Percentiles rank a stretch among this genome's conserved stretches.
These are phyloP conservation scores for Carassius gibelio DNA, from an alignment of 2,113 vertebrate genomes.

Conservation along the genomic window DNA sequence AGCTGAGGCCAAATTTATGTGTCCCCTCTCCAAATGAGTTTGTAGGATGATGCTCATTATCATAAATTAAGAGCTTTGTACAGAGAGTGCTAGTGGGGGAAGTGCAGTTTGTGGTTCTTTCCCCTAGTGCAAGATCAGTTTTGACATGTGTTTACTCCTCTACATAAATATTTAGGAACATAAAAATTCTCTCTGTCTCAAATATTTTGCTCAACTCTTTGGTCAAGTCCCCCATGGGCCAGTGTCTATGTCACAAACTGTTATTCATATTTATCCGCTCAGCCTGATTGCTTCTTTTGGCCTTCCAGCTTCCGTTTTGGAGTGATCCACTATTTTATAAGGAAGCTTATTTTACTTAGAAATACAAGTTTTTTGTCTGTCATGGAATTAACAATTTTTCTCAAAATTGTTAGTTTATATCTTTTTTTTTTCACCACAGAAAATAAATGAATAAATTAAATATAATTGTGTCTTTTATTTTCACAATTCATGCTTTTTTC, in stretches of 20 bases:
- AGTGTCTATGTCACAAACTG: conserved; percentile 48
- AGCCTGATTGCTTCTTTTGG: neutral
- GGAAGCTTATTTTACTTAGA: neutral
- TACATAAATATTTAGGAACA: conserved; percentile 62
- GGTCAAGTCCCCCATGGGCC: conserved; percentile 46
- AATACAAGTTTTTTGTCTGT: neutral
- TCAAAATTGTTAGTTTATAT: no score
- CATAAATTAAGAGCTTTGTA: conserved; percentile 34
- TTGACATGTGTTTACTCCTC: conserved; percentile 57
- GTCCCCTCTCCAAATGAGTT: conserved; percentile 38
- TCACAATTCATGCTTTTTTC: no score
- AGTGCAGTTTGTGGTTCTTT: conserved; percentile 36
- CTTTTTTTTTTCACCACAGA: no score
- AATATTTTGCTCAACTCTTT: conserved; percentile 32
- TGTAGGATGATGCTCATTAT: conserved; percentile 37
- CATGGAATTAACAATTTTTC: no score
- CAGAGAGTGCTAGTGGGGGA: conserved; percentile 20
- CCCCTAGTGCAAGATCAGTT: conserved; percentile 52
- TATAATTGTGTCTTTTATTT: no score
- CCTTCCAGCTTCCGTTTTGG: neutral
- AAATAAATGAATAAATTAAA: no score
- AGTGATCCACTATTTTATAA: neutral
- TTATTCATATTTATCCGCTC: conserved; percentile 51
- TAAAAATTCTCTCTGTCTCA: conserved; percentile 36
- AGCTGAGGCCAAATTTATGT: conserved; percentile 23